Base-by-base conservation (phyloP, 2,113 vertebrate genomes). In the Mastomys natalensis region DNA sequence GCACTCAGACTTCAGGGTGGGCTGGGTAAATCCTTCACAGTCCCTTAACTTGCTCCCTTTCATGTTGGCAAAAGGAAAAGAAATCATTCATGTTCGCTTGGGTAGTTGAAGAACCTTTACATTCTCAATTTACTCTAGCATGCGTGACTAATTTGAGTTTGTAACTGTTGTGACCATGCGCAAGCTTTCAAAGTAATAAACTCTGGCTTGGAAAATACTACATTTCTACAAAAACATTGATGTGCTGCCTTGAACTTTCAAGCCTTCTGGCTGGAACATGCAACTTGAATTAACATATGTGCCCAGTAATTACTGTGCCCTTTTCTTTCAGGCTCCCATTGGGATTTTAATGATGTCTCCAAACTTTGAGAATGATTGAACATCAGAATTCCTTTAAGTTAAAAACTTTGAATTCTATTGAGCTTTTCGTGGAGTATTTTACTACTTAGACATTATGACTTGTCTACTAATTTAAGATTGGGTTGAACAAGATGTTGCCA, bases 321-420 rank as follows among this genome's bases (percentile, higher is more conserved):
- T 95, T 81, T 66, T 91, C 81, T 98, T 98, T 60, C 98, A 99
- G 99, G 99, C 97, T 99, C 99, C 94, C 97, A 99, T 3, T 98
- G 98, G 24, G 99, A 99, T 98, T 98, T 99, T 86, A 99, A 99
- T 98, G 99, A 99, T 95, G 99, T 99, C 0, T 99, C 99, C 98
- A 99, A 98, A 98, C 99, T 99, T 99, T 96, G 99, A 99, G 97
- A 99, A 99, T 80, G 99, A 99, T 73, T 99, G 96, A 99, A 87
- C 95, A 92, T 97, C 73, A 12, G 96, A 89, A 94, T 96, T 88
- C 22, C 87, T 90, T 93, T 64, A 93, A 91, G 34, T 93, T 96
- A 97, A 97, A 89, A 97, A 89, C 1, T 58, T 96, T 91, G 76
- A 97, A 94, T 96, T 88, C 53, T 91, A 40, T 55, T 89, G 78